Conservation (phyloP, 2,797 vertebrate species). For the Cynopterus sphinx region DNA sequence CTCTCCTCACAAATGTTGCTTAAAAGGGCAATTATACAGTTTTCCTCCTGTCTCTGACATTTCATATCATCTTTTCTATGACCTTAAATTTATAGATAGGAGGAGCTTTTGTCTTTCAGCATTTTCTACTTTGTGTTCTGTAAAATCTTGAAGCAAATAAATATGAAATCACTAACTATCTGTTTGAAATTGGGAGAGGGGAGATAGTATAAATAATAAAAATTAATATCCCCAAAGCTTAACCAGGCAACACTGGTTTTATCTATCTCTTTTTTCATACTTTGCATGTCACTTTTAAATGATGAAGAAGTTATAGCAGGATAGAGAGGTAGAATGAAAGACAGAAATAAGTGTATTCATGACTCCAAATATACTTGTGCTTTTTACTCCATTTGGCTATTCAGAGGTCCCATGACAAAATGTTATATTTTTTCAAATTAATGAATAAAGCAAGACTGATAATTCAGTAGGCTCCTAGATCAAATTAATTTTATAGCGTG, state of each 20-base stretch:
- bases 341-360: background rate
- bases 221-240: background rate
- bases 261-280: background rate
- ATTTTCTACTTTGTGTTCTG: background rate
- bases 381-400: background rate
- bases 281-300: background rate
- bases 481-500: background rate
- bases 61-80: background rate
- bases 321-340: background rate
- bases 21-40: background rate
- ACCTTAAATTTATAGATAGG: background rate
- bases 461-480: background rate
- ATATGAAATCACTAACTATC: background rate
- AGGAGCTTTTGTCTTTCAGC: background rate
- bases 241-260: background rate
- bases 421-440: background rate
- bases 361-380: background rate
- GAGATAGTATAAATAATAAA: background rate
- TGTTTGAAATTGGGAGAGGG: background rate
- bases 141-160: background rate
- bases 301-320: background rate
- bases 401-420: background rate
- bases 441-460: background rate
- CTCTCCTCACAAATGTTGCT: background rate
- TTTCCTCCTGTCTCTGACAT: background rate